A percentile compares a stretch with the other conserved stretches of the same genome.
Evolutionary conservation across 1,140 invertebrate genomes (phyloP).

Genomic region (Drosophila mauritiana): DNA sequence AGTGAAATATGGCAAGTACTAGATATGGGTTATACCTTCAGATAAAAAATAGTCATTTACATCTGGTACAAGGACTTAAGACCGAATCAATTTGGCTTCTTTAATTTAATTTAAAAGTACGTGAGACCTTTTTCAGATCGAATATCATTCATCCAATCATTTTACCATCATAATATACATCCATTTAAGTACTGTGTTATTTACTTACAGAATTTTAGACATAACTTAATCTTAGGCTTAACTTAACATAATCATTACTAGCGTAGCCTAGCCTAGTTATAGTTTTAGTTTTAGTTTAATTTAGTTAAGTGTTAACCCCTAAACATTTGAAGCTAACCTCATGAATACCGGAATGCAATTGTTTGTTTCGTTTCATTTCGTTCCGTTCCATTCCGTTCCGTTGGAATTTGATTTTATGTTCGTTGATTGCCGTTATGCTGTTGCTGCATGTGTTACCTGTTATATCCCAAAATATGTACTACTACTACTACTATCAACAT

Average conservation of each 20-base stretch:
- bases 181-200: neutral
- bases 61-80: neutral
- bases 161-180: neutral
- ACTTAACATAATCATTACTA: slow-evolving; percentile 14
- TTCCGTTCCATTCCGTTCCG: slow-evolving; percentile 56
- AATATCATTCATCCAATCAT: neutral
- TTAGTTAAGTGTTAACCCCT: slow-evolving; percentile 33
- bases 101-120: too few species aligned
- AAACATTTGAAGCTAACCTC: slow-evolving; percentile 37
- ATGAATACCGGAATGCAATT: slow-evolving; percentile 48
- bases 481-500: slow-evolving; percentile 51
- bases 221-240: slow-evolving; percentile 28
- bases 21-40: neutral
- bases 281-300: slow-evolving; percentile 35
- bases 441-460: slow-evolving; percentile 77
- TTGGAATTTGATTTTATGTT: slow-evolving; percentile 65
- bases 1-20: neutral
- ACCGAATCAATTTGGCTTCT: neutral
- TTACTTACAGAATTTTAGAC: neutral
- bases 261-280: slow-evolving; percentile 38
- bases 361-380: slow-evolving; percentile 54
- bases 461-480: slow-evolving; percentile 41
- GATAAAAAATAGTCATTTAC: too few species aligned
- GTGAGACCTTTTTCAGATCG: too few species aligned
- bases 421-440: slow-evolving; percentile 70